These are phyloP conservation scores for Alethe diademata DNA, from an alignment of 2,113 vertebrate species.

Conservation along the genomic window DNA sequence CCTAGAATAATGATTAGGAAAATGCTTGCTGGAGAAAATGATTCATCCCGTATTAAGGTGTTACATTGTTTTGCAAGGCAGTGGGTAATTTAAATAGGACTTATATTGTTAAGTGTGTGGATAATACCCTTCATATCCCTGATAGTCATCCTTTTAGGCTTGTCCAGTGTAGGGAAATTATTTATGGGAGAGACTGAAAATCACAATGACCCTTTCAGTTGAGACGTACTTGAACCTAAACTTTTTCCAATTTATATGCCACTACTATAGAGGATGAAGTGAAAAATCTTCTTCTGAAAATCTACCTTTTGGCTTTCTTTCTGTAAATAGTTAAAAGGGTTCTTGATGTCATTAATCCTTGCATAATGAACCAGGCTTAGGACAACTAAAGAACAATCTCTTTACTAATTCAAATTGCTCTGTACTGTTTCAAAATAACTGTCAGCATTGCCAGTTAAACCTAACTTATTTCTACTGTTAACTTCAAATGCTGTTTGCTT, in stretches of 20 bases:
- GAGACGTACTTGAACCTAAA: neutral
- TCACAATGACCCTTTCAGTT: neutral
- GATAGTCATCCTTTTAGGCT: neutral
- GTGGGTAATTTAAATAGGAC: neutral
- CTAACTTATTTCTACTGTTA: conserved; percentile 8
- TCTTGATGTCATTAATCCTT: neutral
- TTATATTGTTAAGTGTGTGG: neutral
- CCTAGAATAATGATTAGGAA: neutral
- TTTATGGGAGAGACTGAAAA: neutral
- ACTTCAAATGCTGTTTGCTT: conserved; percentile 29
- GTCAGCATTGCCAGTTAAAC: neutral
- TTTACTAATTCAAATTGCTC: conserved; percentile 8
- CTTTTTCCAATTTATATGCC: neutral
- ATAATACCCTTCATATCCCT: neutral
- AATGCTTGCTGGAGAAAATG: neutral
- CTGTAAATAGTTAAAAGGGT: neutral
- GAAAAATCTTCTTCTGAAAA: neutral
- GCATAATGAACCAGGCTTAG: neutral
- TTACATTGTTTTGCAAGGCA: neutral
- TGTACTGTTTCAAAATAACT: conserved; percentile 1
- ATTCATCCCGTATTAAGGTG: neutral
- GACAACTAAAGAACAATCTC: neutral
- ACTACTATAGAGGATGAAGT: neutral
- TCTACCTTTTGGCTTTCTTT: neutral
- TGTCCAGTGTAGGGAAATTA: neutral